phyloP scores from a whole-genome alignment of 2,888 invertebrate species.

The Didymodactylos carnosus region DNA sequence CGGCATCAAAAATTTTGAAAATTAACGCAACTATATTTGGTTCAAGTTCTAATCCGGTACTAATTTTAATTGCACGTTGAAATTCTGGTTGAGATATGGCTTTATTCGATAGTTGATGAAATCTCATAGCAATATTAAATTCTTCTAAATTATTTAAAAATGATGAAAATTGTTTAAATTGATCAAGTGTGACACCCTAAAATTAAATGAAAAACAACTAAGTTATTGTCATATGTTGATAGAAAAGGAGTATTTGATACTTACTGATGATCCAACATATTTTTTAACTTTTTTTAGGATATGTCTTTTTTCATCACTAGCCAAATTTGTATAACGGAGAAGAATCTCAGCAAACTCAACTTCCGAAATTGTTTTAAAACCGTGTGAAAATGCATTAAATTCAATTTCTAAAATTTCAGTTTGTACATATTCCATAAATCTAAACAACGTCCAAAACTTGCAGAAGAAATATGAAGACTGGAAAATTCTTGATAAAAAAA shows the following conservation, averaged over 20 bases:
- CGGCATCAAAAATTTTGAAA: conserved; percentile 88
- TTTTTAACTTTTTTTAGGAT: conserved; percentile 68
- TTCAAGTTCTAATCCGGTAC: conserved; percentile 68
- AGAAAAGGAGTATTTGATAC: background rate
- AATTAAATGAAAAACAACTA: conserved; percentile 6
- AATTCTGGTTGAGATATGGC: conserved; percentile 79
- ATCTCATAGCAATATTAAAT: conserved; percentile 86
- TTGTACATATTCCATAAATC: conserved; percentile 87
- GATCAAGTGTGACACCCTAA: conserved; percentile 65
- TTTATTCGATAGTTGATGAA: conserved; percentile 85
- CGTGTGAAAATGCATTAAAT: conserved; percentile 83
- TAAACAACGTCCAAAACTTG: conserved; percentile 21
- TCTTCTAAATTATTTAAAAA: conserved; percentile 92
- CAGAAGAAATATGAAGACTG: too few species aligned
- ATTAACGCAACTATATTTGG: conserved; percentile 73
- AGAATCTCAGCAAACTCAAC: conserved; percentile 87
- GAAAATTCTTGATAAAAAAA: too few species aligned
- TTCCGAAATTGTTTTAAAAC: conserved; percentile 71
- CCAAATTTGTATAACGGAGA: conserved; percentile 49
- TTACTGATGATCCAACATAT: conserved; percentile 21
- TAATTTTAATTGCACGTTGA: conserved; percentile 76
- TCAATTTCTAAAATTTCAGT: conserved; percentile 84
- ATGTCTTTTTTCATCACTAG: conserved; percentile 65
- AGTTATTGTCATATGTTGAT: background rate
- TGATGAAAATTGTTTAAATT: conserved; percentile 85